Conservation (phyloP, 2,888 invertebrate genomes). For the Synergus japonicus region DNA sequence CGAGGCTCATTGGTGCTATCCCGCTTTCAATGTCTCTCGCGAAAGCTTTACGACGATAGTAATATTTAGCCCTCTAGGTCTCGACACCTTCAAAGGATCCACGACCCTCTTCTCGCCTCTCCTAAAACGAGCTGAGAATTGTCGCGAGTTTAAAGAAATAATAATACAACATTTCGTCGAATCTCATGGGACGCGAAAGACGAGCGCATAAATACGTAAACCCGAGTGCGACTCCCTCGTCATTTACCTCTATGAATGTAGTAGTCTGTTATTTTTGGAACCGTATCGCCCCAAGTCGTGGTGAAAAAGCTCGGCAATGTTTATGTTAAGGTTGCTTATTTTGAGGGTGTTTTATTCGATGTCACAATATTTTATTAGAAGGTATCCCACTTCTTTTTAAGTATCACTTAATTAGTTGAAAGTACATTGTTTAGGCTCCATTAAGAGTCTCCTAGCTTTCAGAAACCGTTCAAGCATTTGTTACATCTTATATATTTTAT, state of each 20-base stretch:
- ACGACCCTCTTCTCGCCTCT: not conserved
- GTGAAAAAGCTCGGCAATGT: no score
- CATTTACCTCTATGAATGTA: not conserved
- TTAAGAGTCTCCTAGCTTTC: not conserved
- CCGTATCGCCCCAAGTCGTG: not conserved
- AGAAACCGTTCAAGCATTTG: not conserved
- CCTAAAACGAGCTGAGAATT: not conserved
- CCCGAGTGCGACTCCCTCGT: not conserved
- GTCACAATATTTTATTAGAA: not conserved
- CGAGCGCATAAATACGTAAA: not conserved
- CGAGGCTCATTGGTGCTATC: constrained; percentile 53
- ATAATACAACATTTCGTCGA: not conserved
- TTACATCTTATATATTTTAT: not conserved
- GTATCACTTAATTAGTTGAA: no score
- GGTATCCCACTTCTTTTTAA: not conserved
- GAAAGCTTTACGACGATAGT: constrained; percentile 39
- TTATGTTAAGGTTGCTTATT: not conserved
- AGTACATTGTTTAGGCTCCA: not conserved
- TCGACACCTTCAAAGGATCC: constrained; percentile 17
- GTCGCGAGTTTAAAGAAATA: not conserved
- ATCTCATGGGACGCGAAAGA: constrained; percentile 1
- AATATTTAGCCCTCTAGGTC: constrained; percentile 5
- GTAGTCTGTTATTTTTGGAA: constrained; percentile 1
- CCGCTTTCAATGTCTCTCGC: constrained; percentile 53
- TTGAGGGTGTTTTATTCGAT: not conserved